Evolutionary conservation across 1,140 invertebrate genomes (phyloP).

Genomic region (Penaeus chinensis): DNA sequence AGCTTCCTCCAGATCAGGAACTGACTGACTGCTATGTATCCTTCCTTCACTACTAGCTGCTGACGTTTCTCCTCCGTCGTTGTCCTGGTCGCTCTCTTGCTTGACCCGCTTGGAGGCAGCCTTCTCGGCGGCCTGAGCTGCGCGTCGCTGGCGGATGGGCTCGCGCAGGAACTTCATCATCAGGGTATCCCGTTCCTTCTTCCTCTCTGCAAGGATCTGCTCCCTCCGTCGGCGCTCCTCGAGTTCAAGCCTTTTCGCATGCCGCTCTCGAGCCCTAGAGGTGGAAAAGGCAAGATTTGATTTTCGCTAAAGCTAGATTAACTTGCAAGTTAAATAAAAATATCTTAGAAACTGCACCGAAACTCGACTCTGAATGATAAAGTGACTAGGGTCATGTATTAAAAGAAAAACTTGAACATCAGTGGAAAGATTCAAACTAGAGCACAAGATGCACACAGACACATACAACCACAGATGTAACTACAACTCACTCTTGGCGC

Average conservation of each 20-base stretch:
- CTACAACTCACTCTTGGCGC: slow-evolving; percentile 47
- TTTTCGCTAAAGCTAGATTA: neutral
- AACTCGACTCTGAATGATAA: neutral
- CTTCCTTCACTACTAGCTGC: neutral
- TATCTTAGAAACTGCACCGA: no score
- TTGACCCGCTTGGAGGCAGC: neutral
- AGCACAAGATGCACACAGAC: no score
- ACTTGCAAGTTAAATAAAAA: neutral
- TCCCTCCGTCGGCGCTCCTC: slow-evolving; percentile 49
- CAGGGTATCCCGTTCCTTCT: slow-evolving; percentile 29
- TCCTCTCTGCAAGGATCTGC: slow-evolving; percentile 35
- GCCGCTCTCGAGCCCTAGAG: slow-evolving; percentile 34
- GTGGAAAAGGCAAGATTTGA: neutral
- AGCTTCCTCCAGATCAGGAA: slow-evolving; percentile 42
- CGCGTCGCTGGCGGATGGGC: slow-evolving; percentile 41
- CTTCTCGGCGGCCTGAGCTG: neutral
- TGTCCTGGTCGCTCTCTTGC: neutral
- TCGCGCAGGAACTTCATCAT: slow-evolving; percentile 50
- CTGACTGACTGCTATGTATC: slow-evolving; percentile 30
- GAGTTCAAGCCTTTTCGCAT: slow-evolving; percentile 32
- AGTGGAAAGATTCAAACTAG: no score
- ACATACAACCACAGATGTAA: no score
- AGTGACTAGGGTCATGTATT: no score
- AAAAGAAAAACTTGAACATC: no score
- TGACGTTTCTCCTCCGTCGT: slow-evolving; percentile 6